phyloP scores from a whole-genome alignment of 1,140 invertebrate genomes.

The Saccostrea echinata region DNA sequence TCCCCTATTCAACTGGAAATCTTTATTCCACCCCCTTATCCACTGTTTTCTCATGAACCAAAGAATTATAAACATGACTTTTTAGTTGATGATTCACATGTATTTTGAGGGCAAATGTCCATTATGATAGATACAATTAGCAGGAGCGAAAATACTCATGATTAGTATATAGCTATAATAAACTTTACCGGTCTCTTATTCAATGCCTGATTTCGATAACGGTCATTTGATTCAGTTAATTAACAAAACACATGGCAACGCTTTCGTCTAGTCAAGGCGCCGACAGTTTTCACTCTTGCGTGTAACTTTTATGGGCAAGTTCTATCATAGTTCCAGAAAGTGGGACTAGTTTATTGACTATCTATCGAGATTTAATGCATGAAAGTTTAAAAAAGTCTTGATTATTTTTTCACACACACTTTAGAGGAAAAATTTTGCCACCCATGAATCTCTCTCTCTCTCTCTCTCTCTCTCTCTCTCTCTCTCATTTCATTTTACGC shows the following conservation, averaged over 20 bases:
- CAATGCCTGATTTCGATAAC: background rate
- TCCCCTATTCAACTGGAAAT: too few species aligned
- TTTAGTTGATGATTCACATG: too few species aligned
- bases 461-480: background rate
- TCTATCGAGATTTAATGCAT: background rate
- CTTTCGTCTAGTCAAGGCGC: background rate
- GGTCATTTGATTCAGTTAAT: conserved; percentile 30
- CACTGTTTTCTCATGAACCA: too few species aligned
- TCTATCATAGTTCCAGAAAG: background rate
- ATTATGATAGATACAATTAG: too few species aligned
- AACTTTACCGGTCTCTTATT: too few species aligned
- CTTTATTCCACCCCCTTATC: too few species aligned
- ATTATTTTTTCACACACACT: background rate
- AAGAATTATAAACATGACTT: too few species aligned
- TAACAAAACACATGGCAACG: conserved; percentile 29
- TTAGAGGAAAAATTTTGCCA: too few species aligned
- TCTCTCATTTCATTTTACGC: too few species aligned
- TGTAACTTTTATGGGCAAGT: background rate
- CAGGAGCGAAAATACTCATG: too few species aligned
- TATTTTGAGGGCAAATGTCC: too few species aligned
- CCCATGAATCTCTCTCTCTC: background rate
- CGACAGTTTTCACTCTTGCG: conserved; percentile 10
- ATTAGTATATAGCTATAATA: too few species aligned
- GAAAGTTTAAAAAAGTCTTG: background rate
- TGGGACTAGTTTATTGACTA: background rate